Evolutionary conservation across 2,888 invertebrate genomes (phyloP).

Genomic region (Drosophila sordidapex): DNA sequence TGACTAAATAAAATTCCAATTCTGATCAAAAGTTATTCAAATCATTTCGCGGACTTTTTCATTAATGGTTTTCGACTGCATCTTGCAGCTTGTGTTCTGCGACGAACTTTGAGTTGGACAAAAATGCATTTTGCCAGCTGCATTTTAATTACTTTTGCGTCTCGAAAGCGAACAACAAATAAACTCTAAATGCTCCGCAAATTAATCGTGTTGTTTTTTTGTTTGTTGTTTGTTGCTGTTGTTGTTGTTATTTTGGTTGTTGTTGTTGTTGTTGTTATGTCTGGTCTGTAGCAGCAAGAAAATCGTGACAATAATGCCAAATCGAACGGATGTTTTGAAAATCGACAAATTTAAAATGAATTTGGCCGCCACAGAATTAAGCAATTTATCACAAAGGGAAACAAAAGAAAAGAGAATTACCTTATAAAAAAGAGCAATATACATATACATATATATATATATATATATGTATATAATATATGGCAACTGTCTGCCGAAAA

Average conservation of each 20-base stretch:
- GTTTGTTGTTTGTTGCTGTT: background rate
- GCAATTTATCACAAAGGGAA: conserved; percentile 68
- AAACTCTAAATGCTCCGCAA: conserved; percentile 34
- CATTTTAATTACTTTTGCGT: conserved; percentile 69
- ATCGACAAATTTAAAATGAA: conserved; percentile 62
- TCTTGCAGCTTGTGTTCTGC: conserved; percentile 17
- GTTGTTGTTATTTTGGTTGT: conserved; percentile 1
- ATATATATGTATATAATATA: background rate
- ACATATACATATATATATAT: background rate
- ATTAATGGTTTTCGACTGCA: conserved; percentile 14
- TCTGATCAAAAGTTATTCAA: conserved; percentile 4
- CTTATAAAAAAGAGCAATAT: conserved; percentile 43
- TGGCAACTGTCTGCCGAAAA: conserved; percentile 26
- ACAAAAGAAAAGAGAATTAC: conserved; percentile 46
- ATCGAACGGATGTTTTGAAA: conserved; percentile 75
- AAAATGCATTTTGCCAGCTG: conserved; percentile 63
- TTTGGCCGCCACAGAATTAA: conserved; percentile 44
- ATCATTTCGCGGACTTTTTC: background rate
- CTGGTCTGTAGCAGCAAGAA: conserved; percentile 59
- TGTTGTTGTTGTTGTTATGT: conserved; percentile 48
- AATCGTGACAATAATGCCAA: conserved; percentile 79
- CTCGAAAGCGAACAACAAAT: conserved; percentile 23
- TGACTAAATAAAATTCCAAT: background rate
- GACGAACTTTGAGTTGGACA: conserved; percentile 19
- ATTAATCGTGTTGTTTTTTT: conserved; percentile 16